These are phyloP conservation scores for Tanypteryx hageni DNA, from an alignment of 2,888 invertebrate species.

Conservation along the genomic window DNA sequence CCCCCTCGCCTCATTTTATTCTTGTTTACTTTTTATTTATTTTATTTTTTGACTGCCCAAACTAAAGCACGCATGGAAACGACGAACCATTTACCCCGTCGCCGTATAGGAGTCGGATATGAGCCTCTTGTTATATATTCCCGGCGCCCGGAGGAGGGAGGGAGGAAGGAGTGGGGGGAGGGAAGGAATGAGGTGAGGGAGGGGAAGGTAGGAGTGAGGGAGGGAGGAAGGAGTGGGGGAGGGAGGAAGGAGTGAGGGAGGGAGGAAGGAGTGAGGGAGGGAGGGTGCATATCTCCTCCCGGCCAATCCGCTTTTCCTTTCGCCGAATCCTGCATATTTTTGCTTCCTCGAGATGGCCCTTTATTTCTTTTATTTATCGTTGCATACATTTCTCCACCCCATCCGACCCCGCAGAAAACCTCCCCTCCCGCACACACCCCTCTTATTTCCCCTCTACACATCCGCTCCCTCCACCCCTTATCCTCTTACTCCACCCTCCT, in stretches of 20 bases:
- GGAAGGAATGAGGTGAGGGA: not conserved
- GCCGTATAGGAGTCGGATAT: slow-evolving; percentile 2
- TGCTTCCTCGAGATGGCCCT: not conserved
- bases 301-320: slow-evolving; percentile 24
- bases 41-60: slow-evolving; percentile 25
- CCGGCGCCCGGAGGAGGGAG: not conserved
- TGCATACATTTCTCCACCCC: not conserved
- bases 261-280: not conserved
- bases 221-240: no score
- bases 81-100: not conserved
- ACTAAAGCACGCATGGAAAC: slow-evolving; percentile 7
- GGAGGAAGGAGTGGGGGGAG: not conserved
- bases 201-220: not conserved
- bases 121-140: slow-evolving; percentile 31
- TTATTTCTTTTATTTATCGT: slow-evolving; percentile 55
- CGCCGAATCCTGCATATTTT: slow-evolving; percentile 36
- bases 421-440: not conserved
- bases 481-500: not conserved
- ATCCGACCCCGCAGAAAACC: not conserved
- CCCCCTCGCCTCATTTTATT: not conserved
- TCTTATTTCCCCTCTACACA: not conserved
- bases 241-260: not conserved
- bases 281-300: slow-evolving; percentile 27
- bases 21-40: not conserved
- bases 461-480: not conserved